Base-by-base conservation (phyloP, 2,888 invertebrate species). In the Amphipyra berbera region DNA sequence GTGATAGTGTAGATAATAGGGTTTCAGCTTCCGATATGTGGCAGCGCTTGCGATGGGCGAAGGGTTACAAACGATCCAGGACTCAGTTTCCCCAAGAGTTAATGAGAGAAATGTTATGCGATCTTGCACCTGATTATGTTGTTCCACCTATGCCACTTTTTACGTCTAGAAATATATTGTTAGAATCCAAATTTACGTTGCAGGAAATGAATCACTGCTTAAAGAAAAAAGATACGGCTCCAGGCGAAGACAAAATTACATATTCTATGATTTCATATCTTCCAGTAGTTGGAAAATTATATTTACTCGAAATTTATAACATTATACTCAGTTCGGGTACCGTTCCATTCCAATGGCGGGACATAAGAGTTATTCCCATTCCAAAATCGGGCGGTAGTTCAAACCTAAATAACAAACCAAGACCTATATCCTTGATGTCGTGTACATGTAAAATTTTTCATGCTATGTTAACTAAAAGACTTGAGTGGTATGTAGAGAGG, bases 181-280 rank as follows among this genome's bases (percentile, higher is more conserved):
- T 54, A 27, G 45, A 54, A 5, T n/a, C 27, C 0, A 45, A 54
- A 4, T 45, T 54, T 7, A 45, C 8, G 3, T 6, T 38, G 0
- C 37, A 38, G 6, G 54, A 54, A 27, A 12, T 54, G 0, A 45
- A 54, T 1, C 0, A 9, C 0, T 54, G 54, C n/a, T 55, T 1
- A 55, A 46, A 13, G n/a, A 38, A 38, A 2, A 55, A 46, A 30
- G 46, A 55, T 30, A 55, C 46, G 1, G 27, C 55, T 1, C 55
- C 46, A 6, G 55, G 55, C 5, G 40, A 27, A 10, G 55, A 55
- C 30, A n/a, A 37, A 0, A 40, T 55, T 1, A 14, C 50, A 1
- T 52, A 52, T 10, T 30, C 41, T 2, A 52, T 52, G 50, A 52
- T 52, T 14, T 41, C 12, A 14, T 38, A 55, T 8, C 46, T 55